Conservation (phyloP, 2,797 vertebrate genomes). For the Pseudomugil gertrudae region DNA sequence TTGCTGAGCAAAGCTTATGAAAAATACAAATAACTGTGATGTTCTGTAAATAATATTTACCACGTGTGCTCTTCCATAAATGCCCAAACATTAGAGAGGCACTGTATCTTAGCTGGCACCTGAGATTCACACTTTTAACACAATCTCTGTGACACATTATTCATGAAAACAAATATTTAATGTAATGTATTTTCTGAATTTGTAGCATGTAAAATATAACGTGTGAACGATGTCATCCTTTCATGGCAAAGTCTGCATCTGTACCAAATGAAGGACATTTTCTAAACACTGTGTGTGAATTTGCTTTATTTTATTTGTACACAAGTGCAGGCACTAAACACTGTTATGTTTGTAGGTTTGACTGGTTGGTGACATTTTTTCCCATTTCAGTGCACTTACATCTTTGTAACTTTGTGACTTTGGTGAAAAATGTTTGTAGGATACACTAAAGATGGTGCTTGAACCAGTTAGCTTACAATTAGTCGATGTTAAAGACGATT, state of each 20-base stretch:
- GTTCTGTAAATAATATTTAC: constrained; percentile 1
- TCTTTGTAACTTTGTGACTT: not conserved
- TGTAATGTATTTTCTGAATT: not conserved
- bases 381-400: not conserved
- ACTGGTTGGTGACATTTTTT: not conserved
- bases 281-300: constrained; percentile 20
- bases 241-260: constrained; percentile 20
- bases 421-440: not conserved
- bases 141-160: not conserved
- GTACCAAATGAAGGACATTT: constrained; percentile 33
- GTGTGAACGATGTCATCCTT: constrained; percentile 14
- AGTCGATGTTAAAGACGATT: not conserved
- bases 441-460: not conserved
- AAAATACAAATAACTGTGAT: constrained; percentile 37
- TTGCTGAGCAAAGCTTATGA: constrained; percentile 26
- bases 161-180: constrained; percentile 1
- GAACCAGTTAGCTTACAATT: not conserved
- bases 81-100: constrained; percentile 11
- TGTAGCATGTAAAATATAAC: not conserved
- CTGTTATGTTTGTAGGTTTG: not conserved
- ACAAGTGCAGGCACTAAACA: constrained; percentile 1
- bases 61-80: not conserved
- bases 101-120: constrained; percentile 22
- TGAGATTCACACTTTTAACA: constrained; percentile 29
- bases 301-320: constrained; percentile 11